These are phyloP conservation scores for Solenopsis invicta DNA, from an alignment of 1,140 invertebrate species.

Conservation along the genomic window DNA sequence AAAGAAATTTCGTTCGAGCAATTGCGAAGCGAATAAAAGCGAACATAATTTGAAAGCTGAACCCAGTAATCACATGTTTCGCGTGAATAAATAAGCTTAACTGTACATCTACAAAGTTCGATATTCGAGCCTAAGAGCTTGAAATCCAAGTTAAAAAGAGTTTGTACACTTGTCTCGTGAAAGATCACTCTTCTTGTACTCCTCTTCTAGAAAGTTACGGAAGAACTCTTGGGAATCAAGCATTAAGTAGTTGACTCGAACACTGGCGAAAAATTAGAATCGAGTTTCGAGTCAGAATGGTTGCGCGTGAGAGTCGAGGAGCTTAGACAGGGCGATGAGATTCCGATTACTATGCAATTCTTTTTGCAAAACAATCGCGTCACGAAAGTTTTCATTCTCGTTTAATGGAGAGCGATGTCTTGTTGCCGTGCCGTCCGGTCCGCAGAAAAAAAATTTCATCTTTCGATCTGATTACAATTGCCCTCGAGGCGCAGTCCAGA, in stretches of 20 bases:
- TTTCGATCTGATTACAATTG: constrained; percentile 29
- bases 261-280: not conserved
- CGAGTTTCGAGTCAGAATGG: not conserved
- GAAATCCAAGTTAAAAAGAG: not conserved
- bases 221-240: constrained; percentile 5
- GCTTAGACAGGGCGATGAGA: not conserved
- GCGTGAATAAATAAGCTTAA: not conserved
- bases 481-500: constrained; percentile 30
- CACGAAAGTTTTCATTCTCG: constrained; percentile 43
- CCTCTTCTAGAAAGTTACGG: constrained; percentile 4
- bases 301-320: constrained; percentile 14
- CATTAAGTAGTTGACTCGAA: not conserved
- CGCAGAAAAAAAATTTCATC: constrained; percentile 56
- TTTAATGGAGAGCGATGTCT: constrained; percentile 73
- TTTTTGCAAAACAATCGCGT: constrained; percentile 35
- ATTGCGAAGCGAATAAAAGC: not conserved
- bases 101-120: not conserved
- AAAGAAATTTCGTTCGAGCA: constrained; percentile 11
- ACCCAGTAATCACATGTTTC: not conserved
- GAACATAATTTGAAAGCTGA: constrained; percentile 2
- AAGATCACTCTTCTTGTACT: not conserved
- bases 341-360: constrained; percentile 36
- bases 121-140: not conserved
- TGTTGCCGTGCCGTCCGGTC: constrained; percentile 51
- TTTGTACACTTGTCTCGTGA: not conserved